Base-by-base conservation (phyloP, 2,888 invertebrate species). In the Heliconius erato region DNA sequence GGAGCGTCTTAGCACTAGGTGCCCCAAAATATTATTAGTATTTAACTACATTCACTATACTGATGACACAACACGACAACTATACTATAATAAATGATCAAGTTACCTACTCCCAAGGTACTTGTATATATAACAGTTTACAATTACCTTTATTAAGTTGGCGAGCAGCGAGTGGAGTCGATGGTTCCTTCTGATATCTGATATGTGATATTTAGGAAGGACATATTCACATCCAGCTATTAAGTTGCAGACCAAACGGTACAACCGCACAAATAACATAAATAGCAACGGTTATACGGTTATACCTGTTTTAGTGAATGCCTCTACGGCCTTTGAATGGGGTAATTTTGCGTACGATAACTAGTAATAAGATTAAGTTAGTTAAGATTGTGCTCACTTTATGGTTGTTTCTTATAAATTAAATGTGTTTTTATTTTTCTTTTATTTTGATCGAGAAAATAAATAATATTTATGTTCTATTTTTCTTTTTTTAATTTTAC, bases 231-330 rank as follows among this genome's bases (percentile, higher is more conserved):
- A 59, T 76, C 63, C 69, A 35, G 49, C 81, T 49, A 82, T 81
- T 79, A 65, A 65, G 68, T 26, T 65, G 54, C 35, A 9, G 79
- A 79, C 35, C 23, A 71, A 81, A 84, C 80, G 80, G 79, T 81
- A 84, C 79, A 74, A 44, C 35, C 71, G 49, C 78, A 84, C 80
- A 79, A 83, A 79, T 81, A 81, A 83, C 65, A 59, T 81, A 81
- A 79, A 81, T 80, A 81, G 49, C 78, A 81, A 83, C 83, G 80
- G 78, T 82, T 74, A 79, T 81, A 83, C 83, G 82, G 67, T 78
- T 54, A 80, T 81, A 80, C 79, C 81, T 71, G 82, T 83, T 79
- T 80, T 65, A 79, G 76, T 76, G n/a, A 68, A 74, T 81, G 77
- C 69, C 68, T 72, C 65, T 67, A 79, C 63, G 35, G 67, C 16